Evolutionary conservation across 2,888 invertebrate species (phyloP).

Genomic region (Drosophila merina): DNA sequence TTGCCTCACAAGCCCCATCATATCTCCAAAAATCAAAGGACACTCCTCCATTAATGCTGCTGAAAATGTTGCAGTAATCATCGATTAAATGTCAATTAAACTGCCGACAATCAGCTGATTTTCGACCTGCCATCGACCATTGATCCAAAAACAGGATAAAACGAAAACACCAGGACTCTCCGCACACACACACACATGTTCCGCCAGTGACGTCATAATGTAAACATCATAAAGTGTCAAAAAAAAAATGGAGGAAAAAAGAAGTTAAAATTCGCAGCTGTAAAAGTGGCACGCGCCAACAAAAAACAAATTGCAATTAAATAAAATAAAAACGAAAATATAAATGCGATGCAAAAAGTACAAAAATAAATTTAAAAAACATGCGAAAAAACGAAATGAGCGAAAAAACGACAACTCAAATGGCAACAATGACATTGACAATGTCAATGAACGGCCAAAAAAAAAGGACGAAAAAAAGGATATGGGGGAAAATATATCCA

Average conservation of each 20-base stretch:
- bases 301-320: constrained; percentile 71
- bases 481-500: constrained; percentile 10
- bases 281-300: constrained; percentile 60
- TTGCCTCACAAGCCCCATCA: neutral
- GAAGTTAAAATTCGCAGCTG: constrained; percentile 54
- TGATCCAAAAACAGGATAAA: constrained; percentile 23
- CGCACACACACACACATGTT: constrained; percentile 17
- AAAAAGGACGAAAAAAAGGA: constrained; percentile 26
- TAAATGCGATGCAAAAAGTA: constrained; percentile 27
- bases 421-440: constrained; percentile 78
- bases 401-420: constrained; percentile 53
- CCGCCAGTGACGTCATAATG: constrained; percentile 72
- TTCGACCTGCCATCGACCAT: constrained; percentile 41
- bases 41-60: constrained; percentile 3
- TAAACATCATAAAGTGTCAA: constrained; percentile 73
- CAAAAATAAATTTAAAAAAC: constrained; percentile 43
- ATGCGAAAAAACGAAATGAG: constrained; percentile 45
- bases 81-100: constrained; percentile 69
- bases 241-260: constrained; percentile 44
- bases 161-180: constrained; percentile 43
- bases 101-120: constrained; percentile 68
- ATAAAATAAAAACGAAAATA: constrained; percentile 60
- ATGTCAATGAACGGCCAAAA: constrained; percentile 76
- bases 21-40: neutral
- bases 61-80: constrained; percentile 43